These are phyloP conservation scores for Charina bottae DNA, from an alignment of 2,113 vertebrate genomes.

Conservation along the genomic window DNA sequence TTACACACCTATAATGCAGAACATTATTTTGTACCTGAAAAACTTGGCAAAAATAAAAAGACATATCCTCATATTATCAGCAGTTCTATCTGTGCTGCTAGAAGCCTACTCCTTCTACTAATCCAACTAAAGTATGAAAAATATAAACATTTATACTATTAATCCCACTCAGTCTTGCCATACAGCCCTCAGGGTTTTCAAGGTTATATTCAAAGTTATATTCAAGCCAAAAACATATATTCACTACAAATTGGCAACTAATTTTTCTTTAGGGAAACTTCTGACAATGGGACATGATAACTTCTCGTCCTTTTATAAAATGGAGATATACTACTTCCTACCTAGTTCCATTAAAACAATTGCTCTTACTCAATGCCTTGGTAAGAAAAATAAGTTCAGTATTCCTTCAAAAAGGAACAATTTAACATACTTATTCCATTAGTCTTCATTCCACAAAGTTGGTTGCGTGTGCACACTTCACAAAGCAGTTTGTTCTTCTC, in stretches of 20 bases:
- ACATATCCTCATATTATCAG: background rate
- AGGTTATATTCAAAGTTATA: background rate
- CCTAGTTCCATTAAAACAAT: background rate
- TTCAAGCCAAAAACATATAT: background rate
- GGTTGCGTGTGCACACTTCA: constrained; percentile 83
- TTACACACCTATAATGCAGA: background rate
- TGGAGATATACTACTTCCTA: background rate
- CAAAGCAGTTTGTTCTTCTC: constrained; percentile 92
- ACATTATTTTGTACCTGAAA: background rate
- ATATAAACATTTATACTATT: background rate
- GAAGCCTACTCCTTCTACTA: background rate
- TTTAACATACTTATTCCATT: constrained; percentile 72
- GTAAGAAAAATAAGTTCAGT: background rate
- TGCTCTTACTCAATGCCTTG: background rate
- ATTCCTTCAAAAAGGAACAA: background rate
- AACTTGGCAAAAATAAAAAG: background rate
- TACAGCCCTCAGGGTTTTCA: background rate
- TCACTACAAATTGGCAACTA: background rate
- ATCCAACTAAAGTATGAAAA: background rate
- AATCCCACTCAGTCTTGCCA: background rate
- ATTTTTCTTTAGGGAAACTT: background rate
- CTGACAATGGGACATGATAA: background rate
- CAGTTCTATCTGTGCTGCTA: background rate
- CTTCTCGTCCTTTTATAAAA: background rate
- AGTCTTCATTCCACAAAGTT: constrained; percentile 69